A percentile compares a stretch with the other conserved stretches of the same genome.
Conservation (phyloP, 2,888 invertebrate genomes). For the Caenorhabditis sp. region DNA sequence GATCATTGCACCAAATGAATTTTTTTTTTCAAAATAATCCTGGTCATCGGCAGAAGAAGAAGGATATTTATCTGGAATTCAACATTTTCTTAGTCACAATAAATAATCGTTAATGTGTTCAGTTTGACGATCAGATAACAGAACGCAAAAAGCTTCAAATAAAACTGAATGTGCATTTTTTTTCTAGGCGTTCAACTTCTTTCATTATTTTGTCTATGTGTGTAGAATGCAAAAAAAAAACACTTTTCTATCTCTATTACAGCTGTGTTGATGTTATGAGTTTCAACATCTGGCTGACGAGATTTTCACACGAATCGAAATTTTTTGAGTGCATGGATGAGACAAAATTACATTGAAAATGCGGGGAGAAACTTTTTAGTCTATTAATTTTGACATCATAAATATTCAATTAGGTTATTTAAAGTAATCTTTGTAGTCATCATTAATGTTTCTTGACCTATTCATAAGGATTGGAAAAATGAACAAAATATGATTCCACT, state of each 20-base stretch:
- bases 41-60: slow-evolving; percentile 15
- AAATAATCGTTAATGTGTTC: slow-evolving; percentile 40
- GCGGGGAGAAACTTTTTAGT: background rate
- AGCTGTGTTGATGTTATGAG: slow-evolving; percentile 5
- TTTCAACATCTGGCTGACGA: slow-evolving; percentile 16
- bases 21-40: too few relatives aligned
- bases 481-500: background rate
- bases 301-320: background rate
- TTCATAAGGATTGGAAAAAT: background rate
- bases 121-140: slow-evolving; percentile 38
- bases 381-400: background rate
- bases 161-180: slow-evolving; percentile 8
- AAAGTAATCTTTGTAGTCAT: too few relatives aligned
- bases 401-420: background rate
- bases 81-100: slow-evolving; percentile 13
- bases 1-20: too few relatives aligned
- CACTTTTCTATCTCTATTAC: background rate
- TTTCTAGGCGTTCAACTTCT: too few relatives aligned
- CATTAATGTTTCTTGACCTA: too few relatives aligned
- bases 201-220: slow-evolving; percentile 20
- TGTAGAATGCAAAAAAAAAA: background rate
- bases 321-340: too few relatives aligned
- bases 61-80: background rate
- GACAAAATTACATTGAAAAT: background rate
- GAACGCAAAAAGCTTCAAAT: slow-evolving; percentile 14